These are phyloP conservation scores for Drosophila sulfurigaster DNA, from an alignment of 1,140 invertebrate genomes.

Conservation along the genomic window DNA sequence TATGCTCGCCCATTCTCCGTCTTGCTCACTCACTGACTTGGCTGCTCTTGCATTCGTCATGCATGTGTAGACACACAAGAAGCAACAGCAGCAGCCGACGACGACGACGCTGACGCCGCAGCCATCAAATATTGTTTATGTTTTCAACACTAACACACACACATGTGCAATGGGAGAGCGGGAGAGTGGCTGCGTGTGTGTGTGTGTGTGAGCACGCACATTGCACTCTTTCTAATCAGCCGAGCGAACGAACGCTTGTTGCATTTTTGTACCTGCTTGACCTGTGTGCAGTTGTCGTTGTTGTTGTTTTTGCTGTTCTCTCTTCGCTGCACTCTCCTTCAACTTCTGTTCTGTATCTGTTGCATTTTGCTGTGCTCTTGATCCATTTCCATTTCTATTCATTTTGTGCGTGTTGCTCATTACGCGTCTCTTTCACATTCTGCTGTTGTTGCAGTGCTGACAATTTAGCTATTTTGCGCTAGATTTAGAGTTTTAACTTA, in stretches of 20 bases:
- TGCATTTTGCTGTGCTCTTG: conserved; percentile 71
- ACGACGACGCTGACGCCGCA: conserved; percentile 33
- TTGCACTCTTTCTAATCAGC: conserved; percentile 79
- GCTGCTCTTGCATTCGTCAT: conserved; percentile 65
- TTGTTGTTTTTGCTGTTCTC: not conserved
- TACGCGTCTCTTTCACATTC: conserved; percentile 56
- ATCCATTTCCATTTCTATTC: conserved; percentile 81
- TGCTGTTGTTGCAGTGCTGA: not conserved
- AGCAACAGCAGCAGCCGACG: conserved; percentile 45
- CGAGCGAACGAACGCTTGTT: conserved; percentile 69
- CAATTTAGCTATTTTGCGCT: no score
- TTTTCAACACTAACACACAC: conserved; percentile 56
- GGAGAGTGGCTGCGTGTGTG: not conserved
- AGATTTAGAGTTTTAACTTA: no score
- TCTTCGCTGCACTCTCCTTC: conserved; percentile 14
- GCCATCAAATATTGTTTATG: conserved; percentile 81
- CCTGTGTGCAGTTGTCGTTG: conserved; percentile 60
- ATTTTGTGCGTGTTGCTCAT: conserved; percentile 80
- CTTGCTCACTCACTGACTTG: conserved; percentile 14
- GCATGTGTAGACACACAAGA: conserved; percentile 78
- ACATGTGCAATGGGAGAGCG: conserved; percentile 15
- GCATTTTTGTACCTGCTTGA: conserved; percentile 83
- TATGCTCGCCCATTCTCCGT: conserved; percentile 50
- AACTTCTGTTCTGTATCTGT: conserved; percentile 34
- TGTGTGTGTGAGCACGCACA: conserved; percentile 51